Conservation (phyloP, 2,888 invertebrate species). For the Cephus pulcher region DNA sequence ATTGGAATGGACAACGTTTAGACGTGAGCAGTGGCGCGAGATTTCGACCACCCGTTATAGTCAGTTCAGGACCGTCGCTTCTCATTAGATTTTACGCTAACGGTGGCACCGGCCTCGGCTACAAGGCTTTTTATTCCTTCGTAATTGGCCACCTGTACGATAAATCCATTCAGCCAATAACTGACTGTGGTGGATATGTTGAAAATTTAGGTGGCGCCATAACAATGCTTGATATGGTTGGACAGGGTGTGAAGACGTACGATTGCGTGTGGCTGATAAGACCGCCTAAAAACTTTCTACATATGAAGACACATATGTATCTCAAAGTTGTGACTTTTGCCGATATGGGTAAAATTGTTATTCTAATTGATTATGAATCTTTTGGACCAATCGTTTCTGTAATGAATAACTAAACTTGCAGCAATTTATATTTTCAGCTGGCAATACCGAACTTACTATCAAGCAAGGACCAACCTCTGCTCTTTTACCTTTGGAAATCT, state of each 20-base stretch:
- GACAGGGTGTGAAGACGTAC: constrained; percentile 70
- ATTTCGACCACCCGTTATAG: constrained; percentile 77
- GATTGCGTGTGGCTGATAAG: constrained; percentile 81
- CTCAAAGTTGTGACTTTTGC: constrained; percentile 72
- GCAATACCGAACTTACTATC: constrained; percentile 73
- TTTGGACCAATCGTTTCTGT: neutral
- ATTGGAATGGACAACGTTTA: constrained; percentile 75
- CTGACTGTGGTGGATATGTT: constrained; percentile 79
- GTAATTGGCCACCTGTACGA: constrained; percentile 59
- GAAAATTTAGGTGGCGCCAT: constrained; percentile 79
- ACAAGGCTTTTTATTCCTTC: constrained; percentile 73
- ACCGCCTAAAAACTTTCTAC: constrained; percentile 73
- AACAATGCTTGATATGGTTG: constrained; percentile 81
- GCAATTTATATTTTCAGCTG: constrained; percentile 62
- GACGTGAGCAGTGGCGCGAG: constrained; percentile 75
- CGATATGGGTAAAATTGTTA: constrained; percentile 68
- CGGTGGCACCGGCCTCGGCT: constrained; percentile 76
- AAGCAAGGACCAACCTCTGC: constrained; percentile 77
- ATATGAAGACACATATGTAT: constrained; percentile 77
- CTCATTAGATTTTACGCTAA: constrained; percentile 78
- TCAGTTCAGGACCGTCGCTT: constrained; percentile 74
- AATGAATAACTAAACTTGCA: neutral
- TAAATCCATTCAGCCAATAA: constrained; percentile 58
- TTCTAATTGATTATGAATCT: neutral
- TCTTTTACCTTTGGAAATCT: constrained; percentile 71